phyloP scores from a whole-genome alignment of 2,888 invertebrate species.

The Zeuzera pyrina region DNA sequence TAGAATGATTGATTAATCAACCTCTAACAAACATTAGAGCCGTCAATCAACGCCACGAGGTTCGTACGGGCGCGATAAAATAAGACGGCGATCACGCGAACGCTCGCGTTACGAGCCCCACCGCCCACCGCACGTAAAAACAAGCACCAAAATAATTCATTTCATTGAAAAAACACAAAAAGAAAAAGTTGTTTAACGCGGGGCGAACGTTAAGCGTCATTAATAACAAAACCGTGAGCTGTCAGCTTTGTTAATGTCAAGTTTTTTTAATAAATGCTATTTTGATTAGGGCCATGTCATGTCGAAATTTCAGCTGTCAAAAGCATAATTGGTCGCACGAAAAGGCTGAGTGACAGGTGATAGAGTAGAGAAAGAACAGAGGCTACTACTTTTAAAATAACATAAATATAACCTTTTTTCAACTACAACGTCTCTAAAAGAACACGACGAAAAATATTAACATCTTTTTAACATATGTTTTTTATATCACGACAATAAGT shows the following conservation, averaged over 20 bases:
- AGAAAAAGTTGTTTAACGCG: slow-evolving; percentile 24
- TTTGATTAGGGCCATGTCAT: slow-evolving; percentile 76
- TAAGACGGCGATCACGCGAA: slow-evolving; percentile 45
- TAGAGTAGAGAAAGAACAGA: slow-evolving; percentile 38
- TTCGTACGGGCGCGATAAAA: slow-evolving; percentile 41
- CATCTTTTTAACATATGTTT: no score
- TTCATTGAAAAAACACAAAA: slow-evolving; percentile 49
- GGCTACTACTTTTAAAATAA: slow-evolving; percentile 20
- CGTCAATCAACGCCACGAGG: slow-evolving; percentile 49
- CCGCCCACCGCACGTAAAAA: slow-evolving; percentile 33
- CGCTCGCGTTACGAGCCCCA: slow-evolving; percentile 34
- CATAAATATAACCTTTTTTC: no score
- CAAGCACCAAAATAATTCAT: slow-evolving; percentile 53
- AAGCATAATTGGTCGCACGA: slow-evolving; percentile 70
- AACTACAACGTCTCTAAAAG: no score
- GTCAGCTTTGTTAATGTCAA: slow-evolving; percentile 66
- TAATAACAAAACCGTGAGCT: slow-evolving; percentile 69
- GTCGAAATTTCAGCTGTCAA: slow-evolving; percentile 73
- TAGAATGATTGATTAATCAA: slow-evolving; percentile 59
- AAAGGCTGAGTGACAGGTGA: slow-evolving; percentile 45
- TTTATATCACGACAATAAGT: no score
- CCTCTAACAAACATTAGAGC: slow-evolving; percentile 49
- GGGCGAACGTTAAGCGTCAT: slow-evolving; percentile 42
- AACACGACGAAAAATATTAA: no score
- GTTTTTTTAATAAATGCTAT: slow-evolving; percentile 70